Conservation (phyloP, 2,797 vertebrate genomes). For the Halcyon smyrnensis region DNA sequence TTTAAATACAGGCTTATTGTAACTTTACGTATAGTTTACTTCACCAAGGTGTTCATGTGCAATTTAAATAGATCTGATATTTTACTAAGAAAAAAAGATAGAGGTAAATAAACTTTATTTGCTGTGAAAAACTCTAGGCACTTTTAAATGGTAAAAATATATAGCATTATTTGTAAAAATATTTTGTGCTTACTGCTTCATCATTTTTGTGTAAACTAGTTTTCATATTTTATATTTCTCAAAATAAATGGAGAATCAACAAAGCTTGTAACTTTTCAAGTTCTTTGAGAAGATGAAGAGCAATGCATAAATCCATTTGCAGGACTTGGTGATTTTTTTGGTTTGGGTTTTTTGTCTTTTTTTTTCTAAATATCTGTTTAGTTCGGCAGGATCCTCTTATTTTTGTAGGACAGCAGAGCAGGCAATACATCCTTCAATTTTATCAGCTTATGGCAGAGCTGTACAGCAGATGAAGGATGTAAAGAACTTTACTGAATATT, state of each 20-base stretch:
- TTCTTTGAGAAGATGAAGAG: background rate
- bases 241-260: conserved; percentile 76
- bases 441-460: background rate
- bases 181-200: conserved; percentile 65
- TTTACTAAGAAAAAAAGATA: conserved; percentile 63
- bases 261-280: conserved; percentile 26
- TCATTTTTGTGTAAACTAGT: conserved; percentile 75
- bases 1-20: conserved; percentile 20
- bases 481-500: background rate
- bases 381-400: background rate
- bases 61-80: conserved; percentile 58
- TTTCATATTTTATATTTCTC: conserved; percentile 80
- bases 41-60: conserved; percentile 43
- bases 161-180: conserved; percentile 69
- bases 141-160: conserved; percentile 66
- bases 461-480: background rate
- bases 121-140: conserved; percentile 68
- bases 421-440: background rate
- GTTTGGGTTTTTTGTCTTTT: no score
- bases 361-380: background rate
- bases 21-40: conserved; percentile 8
- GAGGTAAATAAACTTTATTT: conserved; percentile 65
- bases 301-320: background rate
- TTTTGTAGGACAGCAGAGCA: background rate
- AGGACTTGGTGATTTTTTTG: background rate